Percentiles rank a stretch among this genome's conserved stretches.
Conservation (phyloP, 2,113 vertebrate species). For the Ceuthmochares aereus region DNA sequence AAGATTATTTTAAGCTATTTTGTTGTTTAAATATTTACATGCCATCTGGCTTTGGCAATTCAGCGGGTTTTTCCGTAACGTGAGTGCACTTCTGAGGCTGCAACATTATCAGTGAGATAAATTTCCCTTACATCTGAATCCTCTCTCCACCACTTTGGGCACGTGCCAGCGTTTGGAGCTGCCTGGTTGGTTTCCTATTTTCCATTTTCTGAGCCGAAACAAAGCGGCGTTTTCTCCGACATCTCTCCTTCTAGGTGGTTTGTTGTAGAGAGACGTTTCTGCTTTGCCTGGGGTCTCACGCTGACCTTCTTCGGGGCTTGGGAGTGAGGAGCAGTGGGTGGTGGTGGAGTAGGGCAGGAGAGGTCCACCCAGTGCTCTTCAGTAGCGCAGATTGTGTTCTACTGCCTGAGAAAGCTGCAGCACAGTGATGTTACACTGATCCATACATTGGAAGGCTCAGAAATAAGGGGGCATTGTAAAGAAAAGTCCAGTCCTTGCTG, state of each 20-base stretch:
- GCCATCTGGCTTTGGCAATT: slow-evolving; percentile 54
- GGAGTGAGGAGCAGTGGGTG: neutral
- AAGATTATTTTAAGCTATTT: slow-evolving; percentile 28
- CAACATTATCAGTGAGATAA: slow-evolving; percentile 23
- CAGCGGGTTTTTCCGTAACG: neutral
- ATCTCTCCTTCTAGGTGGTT: neutral
- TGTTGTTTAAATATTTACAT: slow-evolving; percentile 62
- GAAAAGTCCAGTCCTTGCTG: neutral
- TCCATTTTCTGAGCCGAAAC: neutral
- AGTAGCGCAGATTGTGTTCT: neutral
- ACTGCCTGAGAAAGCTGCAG: neutral
- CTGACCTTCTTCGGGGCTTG: neutral
- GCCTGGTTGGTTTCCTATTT: neutral
- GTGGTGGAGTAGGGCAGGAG: neutral
- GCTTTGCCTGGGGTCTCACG: neutral
- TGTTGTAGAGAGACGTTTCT: neutral
- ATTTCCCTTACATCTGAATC: slow-evolving; percentile 36
- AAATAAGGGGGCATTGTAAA: too few species aligned
- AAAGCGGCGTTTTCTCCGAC: neutral
- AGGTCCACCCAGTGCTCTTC: neutral
- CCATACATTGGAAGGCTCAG: neutral
- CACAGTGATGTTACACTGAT: rapidly evolving
- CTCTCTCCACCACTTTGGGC: neutral
- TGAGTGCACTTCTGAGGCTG: slow-evolving; percentile 55
- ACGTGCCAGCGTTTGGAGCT: slow-evolving; percentile 19